phyloP scores from a whole-genome alignment of 2,797 vertebrate genomes.

The Tadarida brasiliensis region DNA sequence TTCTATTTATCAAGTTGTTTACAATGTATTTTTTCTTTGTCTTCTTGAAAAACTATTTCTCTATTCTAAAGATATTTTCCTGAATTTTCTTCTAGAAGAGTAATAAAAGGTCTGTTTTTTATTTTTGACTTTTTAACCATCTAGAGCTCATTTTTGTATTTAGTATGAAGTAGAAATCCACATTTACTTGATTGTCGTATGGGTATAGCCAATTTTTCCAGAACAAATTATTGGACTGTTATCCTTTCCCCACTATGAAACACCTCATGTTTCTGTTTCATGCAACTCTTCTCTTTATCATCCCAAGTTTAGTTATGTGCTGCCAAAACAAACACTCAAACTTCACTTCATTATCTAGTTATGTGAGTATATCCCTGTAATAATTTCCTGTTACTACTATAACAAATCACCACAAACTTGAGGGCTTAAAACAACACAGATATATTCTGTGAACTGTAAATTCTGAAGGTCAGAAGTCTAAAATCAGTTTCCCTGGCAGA shows the following conservation, averaged over 20 bases:
- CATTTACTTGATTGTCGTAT: constrained; percentile 8
- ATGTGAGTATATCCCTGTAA: not conserved
- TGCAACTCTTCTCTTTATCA: not conserved
- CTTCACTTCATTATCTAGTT: constrained; percentile 3
- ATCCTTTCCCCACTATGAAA: not conserved
- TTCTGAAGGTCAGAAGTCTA: not conserved
- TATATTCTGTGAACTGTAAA: not conserved
- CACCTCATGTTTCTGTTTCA: not conserved
- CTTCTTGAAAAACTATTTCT: not conserved
- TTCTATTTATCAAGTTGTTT: constrained; percentile 12
- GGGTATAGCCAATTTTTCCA: not conserved
- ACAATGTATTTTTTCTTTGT: not conserved
- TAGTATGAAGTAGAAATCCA: not conserved
- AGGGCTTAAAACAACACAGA: not conserved
- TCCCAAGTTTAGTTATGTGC: not conserved
- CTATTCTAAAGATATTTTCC: not conserved
- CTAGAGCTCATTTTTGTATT: not conserved
- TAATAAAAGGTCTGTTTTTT: constrained; percentile 20
- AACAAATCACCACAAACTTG: not conserved
- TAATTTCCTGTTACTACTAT: not conserved
- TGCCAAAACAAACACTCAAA: not conserved
- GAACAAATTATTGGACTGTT: not conserved
- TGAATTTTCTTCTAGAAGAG: constrained; percentile 11
- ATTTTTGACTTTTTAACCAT: constrained; percentile 6
- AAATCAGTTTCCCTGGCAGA: constrained; percentile 14